Conservation (phyloP, 35 echinoderm and acorn worm species). For the Apostichopus californicus region DNA sequence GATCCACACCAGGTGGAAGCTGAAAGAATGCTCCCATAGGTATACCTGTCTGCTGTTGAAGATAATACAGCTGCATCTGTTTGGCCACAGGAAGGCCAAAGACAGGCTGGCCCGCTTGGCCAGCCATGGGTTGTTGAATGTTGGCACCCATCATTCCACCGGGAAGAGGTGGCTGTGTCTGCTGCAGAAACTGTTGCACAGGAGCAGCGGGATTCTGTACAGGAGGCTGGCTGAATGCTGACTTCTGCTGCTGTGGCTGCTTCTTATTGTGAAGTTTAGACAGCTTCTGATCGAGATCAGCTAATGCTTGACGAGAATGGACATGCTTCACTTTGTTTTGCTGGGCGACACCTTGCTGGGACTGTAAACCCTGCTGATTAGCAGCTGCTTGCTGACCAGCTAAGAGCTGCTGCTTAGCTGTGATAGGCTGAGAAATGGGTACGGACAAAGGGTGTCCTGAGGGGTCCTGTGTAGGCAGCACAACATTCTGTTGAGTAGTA, state of each 20-base stretch:
- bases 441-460: not conserved
- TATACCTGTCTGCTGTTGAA: slow-evolving; percentile 12
- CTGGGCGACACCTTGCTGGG: not conserved
- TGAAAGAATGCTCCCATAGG: not conserved
- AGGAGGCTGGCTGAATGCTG: slow-evolving; percentile 35
- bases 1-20: not conserved
- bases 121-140: not conserved
- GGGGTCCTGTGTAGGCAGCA: not conserved
- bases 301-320: not conserved
- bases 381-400: not conserved
- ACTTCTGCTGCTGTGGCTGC: slow-evolving; percentile 32
- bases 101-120: slow-evolving; percentile 23
- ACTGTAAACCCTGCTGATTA: not conserved
- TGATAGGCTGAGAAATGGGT: not conserved
- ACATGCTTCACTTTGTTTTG: not conserved
- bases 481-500: not conserved
- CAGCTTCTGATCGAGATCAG: slow-evolving; percentile 42
- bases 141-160: not conserved
- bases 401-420: slow-evolving; percentile 42
- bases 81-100: not conserved
- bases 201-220: not conserved
- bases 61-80: slow-evolving; percentile 21
- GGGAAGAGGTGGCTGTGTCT: not conserved
- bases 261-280: slow-evolving; percentile 42
- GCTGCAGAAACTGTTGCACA: slow-evolving; percentile 14